Base-by-base conservation (phyloP, 2,113 vertebrate species). In the Sapajus apella region DNA sequence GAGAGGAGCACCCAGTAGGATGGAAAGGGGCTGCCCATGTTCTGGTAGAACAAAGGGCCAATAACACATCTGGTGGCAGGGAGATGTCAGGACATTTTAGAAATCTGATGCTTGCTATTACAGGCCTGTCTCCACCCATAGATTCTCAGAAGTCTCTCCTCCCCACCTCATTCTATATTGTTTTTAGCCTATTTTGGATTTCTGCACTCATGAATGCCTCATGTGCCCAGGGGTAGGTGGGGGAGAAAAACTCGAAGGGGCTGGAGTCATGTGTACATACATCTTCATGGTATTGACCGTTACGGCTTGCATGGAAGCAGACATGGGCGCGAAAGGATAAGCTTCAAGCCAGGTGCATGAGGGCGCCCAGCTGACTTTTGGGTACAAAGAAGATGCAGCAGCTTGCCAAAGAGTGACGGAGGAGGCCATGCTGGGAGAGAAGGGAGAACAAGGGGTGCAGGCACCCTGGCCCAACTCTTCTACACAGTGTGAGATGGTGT, bases 221-320 rank as follows among this genome's bases (percentile, higher is more conserved):
- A 1, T 1, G 2, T 47, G n/a, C 68, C 25, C 9, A 6, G 27
- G 6, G 2, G 12, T 16, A 2, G 27, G 7, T 0, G 2, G 37
- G 37, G 47, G 32, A 58, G 5, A 47, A 61, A 17, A 79, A 43
- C 37, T 43, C 64, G 30, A 70, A 21, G 25, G 47, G 56, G 3
- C 72, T 55, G 40, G 47, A 10, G n/a, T 87, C 43, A 7, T 2
- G 14, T 47, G 20, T 40, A 21, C 4, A 4, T 40, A 21, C 4
- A 4, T 61, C 55, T 68, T 58, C 20, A 7, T n/a, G 25, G 6
- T 75, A 25, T 4, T 61, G 55, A 64, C 81, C 13, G 0, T 45
- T 52, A 2, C 0, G 21, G 7, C 30, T 30, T 5, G 4, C 27
- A 0, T 75, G 77, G 45, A 40, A 35, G 50, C 23, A 56, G 30